Evolutionary conservation across 2,797 vertebrate species (phyloP).

Genomic region (Buphagus erythrorhynchus): DNA sequence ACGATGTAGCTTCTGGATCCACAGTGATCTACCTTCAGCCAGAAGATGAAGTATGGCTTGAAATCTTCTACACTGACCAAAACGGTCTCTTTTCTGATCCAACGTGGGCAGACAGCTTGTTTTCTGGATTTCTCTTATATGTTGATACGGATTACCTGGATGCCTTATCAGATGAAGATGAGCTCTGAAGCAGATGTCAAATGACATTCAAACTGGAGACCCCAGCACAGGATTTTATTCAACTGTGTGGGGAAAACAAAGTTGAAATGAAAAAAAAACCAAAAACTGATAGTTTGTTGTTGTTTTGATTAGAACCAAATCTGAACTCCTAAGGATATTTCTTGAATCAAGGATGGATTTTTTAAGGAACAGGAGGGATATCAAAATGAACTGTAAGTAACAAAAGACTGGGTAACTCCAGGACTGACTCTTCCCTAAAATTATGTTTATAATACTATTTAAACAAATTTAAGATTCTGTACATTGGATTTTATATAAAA

Average conservation of each 20-base stretch:
- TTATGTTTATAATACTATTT: slow-evolving; percentile 71
- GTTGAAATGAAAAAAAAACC: background rate
- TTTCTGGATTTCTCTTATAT: slow-evolving; percentile 97
- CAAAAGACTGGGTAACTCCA: background rate
- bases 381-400: slow-evolving; percentile 34
- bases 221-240: background rate
- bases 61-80: slow-evolving; percentile 95
- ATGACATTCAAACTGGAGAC: background rate
- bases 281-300: background rate
- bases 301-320: background rate
- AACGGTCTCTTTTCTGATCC: slow-evolving; percentile 95
- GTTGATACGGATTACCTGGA: slow-evolving; percentile 94
- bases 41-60: slow-evolving; percentile 97
- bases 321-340: background rate
- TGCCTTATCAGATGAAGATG: slow-evolving; percentile 86
- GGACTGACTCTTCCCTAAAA: slow-evolving; percentile 46
- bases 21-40: slow-evolving; percentile 92
- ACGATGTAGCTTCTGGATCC: slow-evolving; percentile 94
- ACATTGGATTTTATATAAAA: slow-evolving; percentile 70
- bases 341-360: background rate
- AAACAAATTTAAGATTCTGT: slow-evolving; percentile 71
- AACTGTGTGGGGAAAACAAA: background rate
- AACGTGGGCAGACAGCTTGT: slow-evolving; percentile 94
- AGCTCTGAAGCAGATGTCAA: slow-evolving; percentile 59
- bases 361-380: background rate